phyloP scores from a whole-genome alignment of 2,113 vertebrate genomes.

The Petromus typicus region DNA sequence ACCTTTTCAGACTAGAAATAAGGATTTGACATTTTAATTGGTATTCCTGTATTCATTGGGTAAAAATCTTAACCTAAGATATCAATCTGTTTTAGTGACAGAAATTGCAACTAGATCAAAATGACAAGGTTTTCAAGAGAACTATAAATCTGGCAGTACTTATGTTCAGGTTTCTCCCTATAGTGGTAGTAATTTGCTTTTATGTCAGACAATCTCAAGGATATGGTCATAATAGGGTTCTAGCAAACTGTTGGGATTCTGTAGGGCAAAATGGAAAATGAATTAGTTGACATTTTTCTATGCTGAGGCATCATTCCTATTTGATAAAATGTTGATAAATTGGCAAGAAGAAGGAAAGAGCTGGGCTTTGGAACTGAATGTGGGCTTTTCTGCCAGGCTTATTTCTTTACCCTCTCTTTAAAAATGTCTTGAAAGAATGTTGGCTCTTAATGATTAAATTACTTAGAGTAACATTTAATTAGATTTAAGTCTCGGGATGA shows the following conservation, averaged over 20 bases:
- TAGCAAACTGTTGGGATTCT: constrained; percentile 49
- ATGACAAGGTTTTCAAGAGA: constrained; percentile 60
- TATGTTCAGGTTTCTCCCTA: constrained; percentile 69
- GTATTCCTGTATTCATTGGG: constrained; percentile 26
- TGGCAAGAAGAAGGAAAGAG: not conserved
- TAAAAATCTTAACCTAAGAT: constrained; percentile 63
- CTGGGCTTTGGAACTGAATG: not conserved
- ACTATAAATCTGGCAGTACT: constrained; percentile 67
- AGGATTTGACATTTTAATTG: constrained; percentile 67
- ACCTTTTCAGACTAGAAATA: constrained; percentile 3
- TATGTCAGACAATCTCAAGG: constrained; percentile 75
- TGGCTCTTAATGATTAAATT: not conserved
- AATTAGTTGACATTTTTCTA: constrained; percentile 36
- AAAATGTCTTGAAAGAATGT: not conserved
- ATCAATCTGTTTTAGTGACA: constrained; percentile 71
- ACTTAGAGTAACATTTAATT: not conserved
- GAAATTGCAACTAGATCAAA: constrained; percentile 63
- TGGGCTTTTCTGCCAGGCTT: not conserved
- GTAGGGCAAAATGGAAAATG: constrained; percentile 42
- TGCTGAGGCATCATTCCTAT: constrained; percentile 42
- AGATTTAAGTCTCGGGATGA: not conserved
- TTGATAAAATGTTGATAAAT: constrained; percentile 49
- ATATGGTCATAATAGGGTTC: constrained; percentile 58
- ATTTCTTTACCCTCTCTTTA: not conserved
- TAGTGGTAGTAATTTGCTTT: constrained; percentile 75